These are phyloP conservation scores for Trinectes maculatus DNA, from an alignment of 2,113 vertebrate genomes.

Conservation along the genomic window DNA sequence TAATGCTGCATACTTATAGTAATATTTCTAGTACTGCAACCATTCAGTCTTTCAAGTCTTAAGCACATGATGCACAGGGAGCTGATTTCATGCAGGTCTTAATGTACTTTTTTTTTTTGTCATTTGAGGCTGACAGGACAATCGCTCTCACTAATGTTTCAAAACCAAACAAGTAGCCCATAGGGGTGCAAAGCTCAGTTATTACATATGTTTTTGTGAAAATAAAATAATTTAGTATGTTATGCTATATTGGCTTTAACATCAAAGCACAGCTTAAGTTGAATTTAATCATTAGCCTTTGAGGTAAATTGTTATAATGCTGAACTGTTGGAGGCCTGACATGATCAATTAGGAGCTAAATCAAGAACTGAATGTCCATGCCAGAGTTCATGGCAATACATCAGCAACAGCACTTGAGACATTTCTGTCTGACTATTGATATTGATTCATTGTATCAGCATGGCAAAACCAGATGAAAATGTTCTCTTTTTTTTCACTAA, in stretches of 20 bases:
- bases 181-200: constrained; percentile 1
- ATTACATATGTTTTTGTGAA: not conserved
- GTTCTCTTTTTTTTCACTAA: not conserved
- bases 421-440: too few species aligned
- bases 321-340: not conserved
- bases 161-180: constrained; percentile 12
- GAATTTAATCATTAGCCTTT: constrained; percentile 1
- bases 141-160: constrained; percentile 36
- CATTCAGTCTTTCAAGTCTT: constrained; percentile 19
- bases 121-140: not conserved
- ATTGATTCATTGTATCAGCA: not conserved
- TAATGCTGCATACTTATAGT: constrained; percentile 19
- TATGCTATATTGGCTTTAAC: not conserved
- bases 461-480: not conserved
- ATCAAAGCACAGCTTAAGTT: constrained; percentile 5
- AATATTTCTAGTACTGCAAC: constrained; percentile 25
- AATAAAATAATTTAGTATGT: not conserved
- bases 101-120: constrained; percentile 7
- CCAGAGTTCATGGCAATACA: not conserved
- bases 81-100: constrained; percentile 50
- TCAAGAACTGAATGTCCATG: not conserved
- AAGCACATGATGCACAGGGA: not conserved
- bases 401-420: not conserved
- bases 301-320: constrained; percentile 4
- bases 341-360: not conserved